These are phyloP conservation scores for Scleropages formosus DNA, from an alignment of 2,797 vertebrate species.

Conservation along the genomic window DNA sequence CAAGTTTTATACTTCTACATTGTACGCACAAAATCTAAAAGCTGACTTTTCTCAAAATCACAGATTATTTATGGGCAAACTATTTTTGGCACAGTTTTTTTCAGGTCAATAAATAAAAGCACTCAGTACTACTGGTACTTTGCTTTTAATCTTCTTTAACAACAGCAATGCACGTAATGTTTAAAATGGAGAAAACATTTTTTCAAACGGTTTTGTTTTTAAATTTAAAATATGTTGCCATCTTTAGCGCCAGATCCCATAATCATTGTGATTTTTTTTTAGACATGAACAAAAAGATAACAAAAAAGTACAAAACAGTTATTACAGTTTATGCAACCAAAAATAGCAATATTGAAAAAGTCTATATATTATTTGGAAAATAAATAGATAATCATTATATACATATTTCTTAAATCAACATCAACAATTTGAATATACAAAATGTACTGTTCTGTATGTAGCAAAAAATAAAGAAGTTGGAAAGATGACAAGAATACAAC, in stretches of 20 bases:
- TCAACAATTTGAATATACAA: conserved; percentile 5
- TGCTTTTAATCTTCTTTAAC: no score
- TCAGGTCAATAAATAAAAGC: no score
- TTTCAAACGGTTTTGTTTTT: not conserved
- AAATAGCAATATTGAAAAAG: not conserved
- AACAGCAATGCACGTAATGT: no score
- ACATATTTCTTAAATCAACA: conserved; percentile 8
- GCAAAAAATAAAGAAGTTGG: no score
- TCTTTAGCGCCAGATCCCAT: no score
- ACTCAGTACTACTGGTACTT: no score
- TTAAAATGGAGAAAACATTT: conserved; percentile 7
- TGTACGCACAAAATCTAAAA: no score
- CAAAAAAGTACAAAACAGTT: not conserved
- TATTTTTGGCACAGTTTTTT: no score
- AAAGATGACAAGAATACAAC: not conserved
- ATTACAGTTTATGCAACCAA: not conserved
- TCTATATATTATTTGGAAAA: not conserved
- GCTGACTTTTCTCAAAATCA: no score
- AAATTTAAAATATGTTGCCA: no score
- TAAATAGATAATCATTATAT: conserved; percentile 1
- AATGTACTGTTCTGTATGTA: not conserved
- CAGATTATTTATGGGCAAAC: no score
- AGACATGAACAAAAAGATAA: not conserved
- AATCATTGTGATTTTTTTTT: not conserved
- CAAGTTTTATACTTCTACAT: no score